Base-by-base conservation (phyloP, 2,113 vertebrate species). In the Alaudala cheleensis region DNA sequence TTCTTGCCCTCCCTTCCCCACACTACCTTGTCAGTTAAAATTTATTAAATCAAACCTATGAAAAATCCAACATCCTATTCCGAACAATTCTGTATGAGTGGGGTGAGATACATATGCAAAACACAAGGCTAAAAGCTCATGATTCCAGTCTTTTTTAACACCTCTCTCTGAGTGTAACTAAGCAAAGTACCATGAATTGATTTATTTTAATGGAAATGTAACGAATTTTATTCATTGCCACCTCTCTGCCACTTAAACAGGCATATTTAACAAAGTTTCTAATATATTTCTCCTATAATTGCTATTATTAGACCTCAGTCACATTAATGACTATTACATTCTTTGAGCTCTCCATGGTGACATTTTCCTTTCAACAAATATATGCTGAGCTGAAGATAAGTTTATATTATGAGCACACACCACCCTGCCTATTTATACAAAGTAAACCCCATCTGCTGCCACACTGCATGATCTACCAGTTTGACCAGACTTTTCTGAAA, bases 361-460 rank as follows among this genome's bases (percentile, higher is more conserved):
- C 73, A 87, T 87, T 87, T 85, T 87, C 40, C 47, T 87, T 79
- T 54, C 39, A 85, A 84, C 53, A 78, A 40, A 74, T 78, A 50
- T 5, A 79, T 8, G 10, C 26, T 33, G 40, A 76, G 62, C 34
- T 62, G 54, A 61, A 73, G 58, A 57, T 37, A 81, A 85, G 44
- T 81, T 90, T 58, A 50, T 65, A 85, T 79, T 85, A 71, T 11
- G 1, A 92, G 47, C 66, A 94, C 1, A 31, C 10, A 79, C 12
- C 33, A 85, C 44, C 33, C 40, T 85, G 44, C 29, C 58, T 82
- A 76, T 76, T 94, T 79, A 92, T 64, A 79, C 25, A 74, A 93
- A 66, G 80, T 92, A 85, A 94, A 82, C 20, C 42, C 88, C 92
- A 94, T 95, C 88, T 94, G 92, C 69, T 93, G 51, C 44, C 61